Conservation (phyloP, 1,140 invertebrate species). For the Aphidius gifuensis region DNA sequence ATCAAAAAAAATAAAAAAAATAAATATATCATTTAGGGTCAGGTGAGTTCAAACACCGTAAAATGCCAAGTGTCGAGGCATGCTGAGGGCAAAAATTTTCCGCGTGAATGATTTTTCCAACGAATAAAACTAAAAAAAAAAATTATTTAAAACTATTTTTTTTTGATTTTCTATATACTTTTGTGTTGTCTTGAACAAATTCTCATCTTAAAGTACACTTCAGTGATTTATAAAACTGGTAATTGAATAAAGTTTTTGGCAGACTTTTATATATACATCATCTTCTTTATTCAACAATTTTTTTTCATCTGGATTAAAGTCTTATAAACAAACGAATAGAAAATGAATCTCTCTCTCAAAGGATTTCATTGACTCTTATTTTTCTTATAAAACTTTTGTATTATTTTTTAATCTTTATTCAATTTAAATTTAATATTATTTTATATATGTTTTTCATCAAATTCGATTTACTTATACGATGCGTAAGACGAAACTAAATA, state of each 20-base stretch:
- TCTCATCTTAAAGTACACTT: conserved; percentile 3
- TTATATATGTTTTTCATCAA: not conserved
- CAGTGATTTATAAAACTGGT: conserved; percentile 14
- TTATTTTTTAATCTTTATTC: not conserved
- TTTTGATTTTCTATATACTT: not conserved
- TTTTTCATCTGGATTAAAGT: not conserved
- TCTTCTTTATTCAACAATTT: not conserved
- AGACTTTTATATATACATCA: not conserved
- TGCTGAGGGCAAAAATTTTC: conserved; percentile 20
- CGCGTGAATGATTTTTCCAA: conserved; percentile 16
- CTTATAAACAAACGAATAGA: conserved; percentile 7
- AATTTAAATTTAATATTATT: not conserved
- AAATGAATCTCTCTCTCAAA: not conserved
- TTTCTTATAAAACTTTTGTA: not conserved
- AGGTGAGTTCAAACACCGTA: conserved; percentile 25
- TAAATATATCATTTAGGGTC: conserved; percentile 17
- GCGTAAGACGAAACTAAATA: conserved; percentile 7
- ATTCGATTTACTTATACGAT: conserved; percentile 6
- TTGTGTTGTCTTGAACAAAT: not conserved
- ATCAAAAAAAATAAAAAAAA: too few species aligned
- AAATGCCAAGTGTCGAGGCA: conserved; percentile 19
- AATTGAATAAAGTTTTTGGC: conserved; percentile 24
- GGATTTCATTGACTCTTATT: not conserved
- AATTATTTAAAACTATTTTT: conserved; percentile 6
- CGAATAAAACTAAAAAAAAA: not conserved